A percentile compares a stretch with the other conserved stretches of the same genome.
These are phyloP conservation scores for Ennomos fuscantarius DNA, from an alignment of 2,888 invertebrate species.

Conservation along the genomic window DNA sequence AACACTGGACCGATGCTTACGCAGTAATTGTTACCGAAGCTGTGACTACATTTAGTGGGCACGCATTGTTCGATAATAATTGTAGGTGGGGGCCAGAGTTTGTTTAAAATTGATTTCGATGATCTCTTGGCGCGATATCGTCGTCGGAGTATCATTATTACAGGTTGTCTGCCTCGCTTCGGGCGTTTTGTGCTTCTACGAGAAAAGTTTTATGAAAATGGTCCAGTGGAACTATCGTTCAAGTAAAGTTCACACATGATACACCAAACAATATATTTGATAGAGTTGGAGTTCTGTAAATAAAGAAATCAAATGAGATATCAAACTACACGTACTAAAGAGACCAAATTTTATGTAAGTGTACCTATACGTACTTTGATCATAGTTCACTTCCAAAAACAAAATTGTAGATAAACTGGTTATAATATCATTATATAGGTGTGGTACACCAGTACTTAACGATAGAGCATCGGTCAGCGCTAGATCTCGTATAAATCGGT, in stretches of 20 bases:
- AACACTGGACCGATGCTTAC: constrained; percentile 67
- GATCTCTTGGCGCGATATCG: constrained; percentile 71
- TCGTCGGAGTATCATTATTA: constrained; percentile 69
- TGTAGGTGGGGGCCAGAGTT: constrained; percentile 81
- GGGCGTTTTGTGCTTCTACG: constrained; percentile 38
- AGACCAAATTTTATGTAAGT: too few relatives aligned
- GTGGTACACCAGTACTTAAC: too few relatives aligned
- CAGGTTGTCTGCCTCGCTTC: constrained; percentile 56
- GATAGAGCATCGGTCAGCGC: too few relatives aligned
- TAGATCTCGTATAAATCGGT: too few relatives aligned
- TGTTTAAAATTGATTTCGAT: constrained; percentile 84
- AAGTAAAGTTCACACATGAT: constrained; percentile 18
- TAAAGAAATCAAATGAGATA: too few relatives aligned
- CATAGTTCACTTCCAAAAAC: too few relatives aligned
- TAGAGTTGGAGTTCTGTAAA: neutral
- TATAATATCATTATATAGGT: too few relatives aligned
- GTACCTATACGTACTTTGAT: too few relatives aligned
- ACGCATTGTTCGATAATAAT: constrained; percentile 79
- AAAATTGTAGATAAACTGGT: too few relatives aligned
- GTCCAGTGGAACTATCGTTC: constrained; percentile 10
- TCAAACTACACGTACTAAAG: too few relatives aligned
- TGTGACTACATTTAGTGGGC: constrained; percentile 56
- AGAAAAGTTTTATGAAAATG: constrained; percentile 27
- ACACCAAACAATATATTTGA: too few relatives aligned
- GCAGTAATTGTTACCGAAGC: constrained; percentile 14